A percentile compares a stretch with the other conserved stretches of the same genome.
Conservation (phyloP, 1,140 invertebrate species). For the Drosophila miranda region DNA sequence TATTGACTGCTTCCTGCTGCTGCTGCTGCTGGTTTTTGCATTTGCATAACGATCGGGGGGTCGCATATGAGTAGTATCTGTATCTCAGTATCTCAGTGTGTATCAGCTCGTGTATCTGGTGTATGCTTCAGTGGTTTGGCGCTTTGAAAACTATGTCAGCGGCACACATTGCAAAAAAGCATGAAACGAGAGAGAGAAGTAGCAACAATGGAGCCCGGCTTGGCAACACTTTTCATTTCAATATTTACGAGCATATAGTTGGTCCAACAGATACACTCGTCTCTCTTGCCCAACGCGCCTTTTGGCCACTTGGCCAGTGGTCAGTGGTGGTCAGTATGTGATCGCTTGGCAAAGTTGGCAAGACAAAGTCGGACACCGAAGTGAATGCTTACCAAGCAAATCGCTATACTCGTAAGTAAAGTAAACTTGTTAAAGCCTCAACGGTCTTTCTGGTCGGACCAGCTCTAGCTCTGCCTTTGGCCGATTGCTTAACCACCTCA, state of each 20-base stretch:
- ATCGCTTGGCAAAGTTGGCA: constrained; percentile 6
- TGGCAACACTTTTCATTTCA: constrained; percentile 70
- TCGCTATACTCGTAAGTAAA: constrained; percentile 8
- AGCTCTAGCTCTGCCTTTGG: constrained; percentile 1
- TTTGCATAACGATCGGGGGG: constrained; percentile 43
- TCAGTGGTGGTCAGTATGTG: too few relatives aligned
- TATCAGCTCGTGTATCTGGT: neutral
- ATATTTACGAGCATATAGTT: constrained; percentile 37
- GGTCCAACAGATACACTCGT: constrained; percentile 26
- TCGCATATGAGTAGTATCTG: constrained; percentile 21
- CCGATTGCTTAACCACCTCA: constrained; percentile 38
- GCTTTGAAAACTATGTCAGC: constrained; percentile 65
- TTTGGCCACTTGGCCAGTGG: constrained; percentile 26
- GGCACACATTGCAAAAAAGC: constrained; percentile 62
- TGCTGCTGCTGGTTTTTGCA: constrained; percentile 39
- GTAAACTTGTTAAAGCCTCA: constrained; percentile 30
- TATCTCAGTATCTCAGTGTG: constrained; percentile 21
- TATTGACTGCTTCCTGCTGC: constrained; percentile 43
- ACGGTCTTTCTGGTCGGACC: constrained; percentile 28
- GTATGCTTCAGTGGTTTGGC: constrained; percentile 42
- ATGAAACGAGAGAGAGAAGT: constrained; percentile 36
- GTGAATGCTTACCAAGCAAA: constrained; percentile 22
- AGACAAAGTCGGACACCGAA: neutral
- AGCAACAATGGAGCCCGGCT: constrained; percentile 38
- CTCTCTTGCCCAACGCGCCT: constrained; percentile 54